A percentile compares a stretch with the other conserved stretches of the same genome.
phyloP scores from a whole-genome alignment of 2,113 vertebrate species.

The Macquaria ambigua region DNA sequence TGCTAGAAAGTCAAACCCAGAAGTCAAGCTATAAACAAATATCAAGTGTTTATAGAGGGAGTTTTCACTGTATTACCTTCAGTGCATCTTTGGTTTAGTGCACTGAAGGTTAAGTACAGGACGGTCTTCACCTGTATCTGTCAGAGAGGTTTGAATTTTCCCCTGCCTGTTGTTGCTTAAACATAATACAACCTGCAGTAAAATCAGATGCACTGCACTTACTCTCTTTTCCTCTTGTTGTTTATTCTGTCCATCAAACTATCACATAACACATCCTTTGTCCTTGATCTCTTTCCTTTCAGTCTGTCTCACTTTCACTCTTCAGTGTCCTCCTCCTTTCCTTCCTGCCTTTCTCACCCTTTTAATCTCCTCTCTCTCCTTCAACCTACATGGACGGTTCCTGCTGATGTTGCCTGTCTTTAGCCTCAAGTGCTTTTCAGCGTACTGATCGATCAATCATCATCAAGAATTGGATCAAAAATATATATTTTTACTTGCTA shows the following conservation, averaged over 20 bases:
- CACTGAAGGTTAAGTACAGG: neutral
- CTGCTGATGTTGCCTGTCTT: slow-evolving; percentile 17
- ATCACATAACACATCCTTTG: neutral
- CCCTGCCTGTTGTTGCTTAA: neutral
- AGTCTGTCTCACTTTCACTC: slow-evolving; percentile 35
- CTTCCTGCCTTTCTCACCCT: neutral
- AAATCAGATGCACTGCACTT: neutral
- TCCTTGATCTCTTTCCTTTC: neutral
- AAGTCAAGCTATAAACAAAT: neutral
- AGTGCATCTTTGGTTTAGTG: neutral
- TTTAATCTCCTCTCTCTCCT: neutral
- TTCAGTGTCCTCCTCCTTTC: neutral
- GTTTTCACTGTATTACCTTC: too few species aligned
- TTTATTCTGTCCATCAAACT: neutral
- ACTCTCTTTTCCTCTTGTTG: neutral
- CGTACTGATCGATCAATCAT: neutral
- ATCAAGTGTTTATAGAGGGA: neutral
- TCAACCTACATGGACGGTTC: slow-evolving; percentile 2
- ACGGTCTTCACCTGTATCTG: neutral
- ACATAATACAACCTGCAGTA: neutral
- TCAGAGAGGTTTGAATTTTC: neutral
- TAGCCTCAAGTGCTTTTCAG: slow-evolving; percentile 15
- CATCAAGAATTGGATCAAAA: neutral
- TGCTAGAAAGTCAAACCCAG: neutral
- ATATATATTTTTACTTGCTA: neutral